Percentiles rank a stretch among this genome's conserved stretches.
These are phyloP conservation scores for Adelognathus sp. DNA, from an alignment of 2,888 invertebrate genomes.

Conservation along the genomic window DNA sequence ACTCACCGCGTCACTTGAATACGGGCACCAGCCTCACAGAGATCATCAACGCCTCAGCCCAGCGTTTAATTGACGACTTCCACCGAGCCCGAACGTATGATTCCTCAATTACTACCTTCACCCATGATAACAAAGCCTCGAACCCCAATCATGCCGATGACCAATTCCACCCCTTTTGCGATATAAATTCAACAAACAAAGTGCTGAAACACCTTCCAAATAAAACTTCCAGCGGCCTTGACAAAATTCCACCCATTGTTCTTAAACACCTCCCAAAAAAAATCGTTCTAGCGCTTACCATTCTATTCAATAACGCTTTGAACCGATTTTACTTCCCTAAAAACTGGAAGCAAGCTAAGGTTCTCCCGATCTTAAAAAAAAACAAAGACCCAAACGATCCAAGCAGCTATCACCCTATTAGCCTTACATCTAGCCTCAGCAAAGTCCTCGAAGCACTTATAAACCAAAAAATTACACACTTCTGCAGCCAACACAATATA, in stretches of 20 bases:
- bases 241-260: background rate
- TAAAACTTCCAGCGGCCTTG: background rate
- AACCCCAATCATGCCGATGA: background rate
- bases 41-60: no score
- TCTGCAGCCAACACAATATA: background rate
- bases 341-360: background rate
- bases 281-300: background rate
- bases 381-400: background rate
- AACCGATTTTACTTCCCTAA: background rate
- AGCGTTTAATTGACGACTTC: no score
- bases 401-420: background rate
- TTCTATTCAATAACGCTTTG: background rate
- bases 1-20: no score
- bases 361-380: background rate
- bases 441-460: no score
- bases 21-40: no score
- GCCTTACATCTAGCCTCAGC: no score
- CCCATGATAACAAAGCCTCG: background rate
- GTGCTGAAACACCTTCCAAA: background rate
- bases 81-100: no score
- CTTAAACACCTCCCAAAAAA: background rate
- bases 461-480: no score
- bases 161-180: no score
- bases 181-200: background rate
- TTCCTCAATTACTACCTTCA: no score